phyloP scores from a whole-genome alignment of 1,140 invertebrate species.

The Panagrolaimus sp. region DNA sequence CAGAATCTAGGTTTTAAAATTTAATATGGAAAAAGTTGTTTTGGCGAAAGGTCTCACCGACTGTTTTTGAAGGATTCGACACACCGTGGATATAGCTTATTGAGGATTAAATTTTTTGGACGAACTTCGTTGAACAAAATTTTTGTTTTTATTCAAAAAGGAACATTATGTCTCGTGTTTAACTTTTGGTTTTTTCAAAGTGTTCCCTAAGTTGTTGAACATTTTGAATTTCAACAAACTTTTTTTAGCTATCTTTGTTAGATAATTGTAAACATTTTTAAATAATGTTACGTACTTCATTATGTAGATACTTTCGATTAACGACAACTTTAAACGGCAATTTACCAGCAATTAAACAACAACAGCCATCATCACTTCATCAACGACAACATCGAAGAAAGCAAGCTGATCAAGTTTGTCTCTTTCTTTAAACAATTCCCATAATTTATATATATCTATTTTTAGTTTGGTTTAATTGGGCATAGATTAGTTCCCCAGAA shows the following conservation, averaged over 20 bases:
- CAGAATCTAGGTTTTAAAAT: too few relatives aligned
- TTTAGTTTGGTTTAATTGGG: conserved; percentile 10
- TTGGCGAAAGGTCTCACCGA: too few relatives aligned
- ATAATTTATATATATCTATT: background rate
- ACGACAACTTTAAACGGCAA: background rate
- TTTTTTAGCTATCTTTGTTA: too few relatives aligned
- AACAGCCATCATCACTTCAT: too few relatives aligned
- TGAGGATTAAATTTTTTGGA: too few relatives aligned
- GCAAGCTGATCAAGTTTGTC: conserved; percentile 6
- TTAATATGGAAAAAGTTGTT: too few relatives aligned
- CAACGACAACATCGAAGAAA: background rate
- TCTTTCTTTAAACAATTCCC: too few relatives aligned
- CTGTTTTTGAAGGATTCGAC: too few relatives aligned
- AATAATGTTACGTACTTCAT: background rate
- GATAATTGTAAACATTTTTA: background rate
- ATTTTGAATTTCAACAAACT: conserved; percentile 6
- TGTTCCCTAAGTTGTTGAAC: background rate
- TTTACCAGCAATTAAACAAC: background rate
- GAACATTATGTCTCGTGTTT: background rate
- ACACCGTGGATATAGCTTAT: too few relatives aligned
- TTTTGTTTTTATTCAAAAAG: too few relatives aligned
- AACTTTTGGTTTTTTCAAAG: background rate
- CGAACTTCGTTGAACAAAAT: too few relatives aligned
- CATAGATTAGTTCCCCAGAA: conserved; percentile 4
- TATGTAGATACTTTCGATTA: background rate